Evolutionary conservation across 2,888 invertebrate genomes (phyloP).

Genomic region (Harmothoe impar): DNA sequence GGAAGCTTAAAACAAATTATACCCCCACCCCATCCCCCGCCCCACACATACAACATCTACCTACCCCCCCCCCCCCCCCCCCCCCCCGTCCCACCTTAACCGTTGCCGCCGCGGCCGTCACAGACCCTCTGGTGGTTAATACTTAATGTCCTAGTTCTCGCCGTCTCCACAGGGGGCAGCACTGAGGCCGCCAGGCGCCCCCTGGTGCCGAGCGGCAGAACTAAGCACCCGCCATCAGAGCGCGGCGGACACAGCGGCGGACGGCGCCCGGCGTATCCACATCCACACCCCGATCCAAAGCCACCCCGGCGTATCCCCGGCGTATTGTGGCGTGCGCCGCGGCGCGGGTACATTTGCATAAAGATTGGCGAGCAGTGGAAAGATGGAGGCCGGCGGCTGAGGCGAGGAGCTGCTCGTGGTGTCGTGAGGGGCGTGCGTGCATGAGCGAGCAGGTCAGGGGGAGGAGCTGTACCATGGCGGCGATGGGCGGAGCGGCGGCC

Average conservation of each 20-base stretch:
- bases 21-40: too few species aligned
- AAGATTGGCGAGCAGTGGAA: neutral
- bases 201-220: neutral
- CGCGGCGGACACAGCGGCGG: neutral
- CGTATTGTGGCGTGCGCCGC: neutral
- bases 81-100: neutral
- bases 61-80: neutral
- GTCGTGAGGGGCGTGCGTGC: neutral
- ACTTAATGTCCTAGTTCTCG: slow-evolving; percentile 10
- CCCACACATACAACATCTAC: too few species aligned
- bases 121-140: slow-evolving; percentile 31
- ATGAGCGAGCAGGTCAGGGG: neutral
- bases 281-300: too few species aligned
- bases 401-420: neutral
- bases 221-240: neutral
- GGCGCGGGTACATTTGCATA: slow-evolving; percentile 20
- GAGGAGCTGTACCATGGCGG: neutral
- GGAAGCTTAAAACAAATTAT: too few species aligned
- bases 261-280: too few species aligned
- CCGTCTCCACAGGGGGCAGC: slow-evolving; percentile 16
- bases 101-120: neutral
- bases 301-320: too few species aligned
- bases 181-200: neutral
- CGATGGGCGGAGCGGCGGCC: neutral
- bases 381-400: neutral